These are phyloP conservation scores for Cydia fagiglandana DNA, from an alignment of 1,140 invertebrate species.

Conservation along the genomic window DNA sequence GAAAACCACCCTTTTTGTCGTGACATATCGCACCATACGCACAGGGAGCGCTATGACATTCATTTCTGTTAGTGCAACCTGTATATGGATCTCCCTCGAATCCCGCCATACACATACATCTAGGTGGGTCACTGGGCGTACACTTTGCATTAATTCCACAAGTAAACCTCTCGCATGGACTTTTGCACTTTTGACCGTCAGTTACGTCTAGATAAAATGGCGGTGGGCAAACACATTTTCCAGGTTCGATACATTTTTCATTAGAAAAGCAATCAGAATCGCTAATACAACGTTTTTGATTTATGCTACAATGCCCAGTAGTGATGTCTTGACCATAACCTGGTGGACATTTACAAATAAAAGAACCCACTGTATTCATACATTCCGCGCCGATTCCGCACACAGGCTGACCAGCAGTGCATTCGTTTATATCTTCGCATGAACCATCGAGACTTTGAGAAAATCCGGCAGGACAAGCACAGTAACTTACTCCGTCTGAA, in stretches of 20 bases:
- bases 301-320: slow-evolving; percentile 87
- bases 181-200: slow-evolving; percentile 92
- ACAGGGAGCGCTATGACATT: slow-evolving; percentile 88
- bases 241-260: slow-evolving; percentile 94
- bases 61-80: slow-evolving; percentile 92
- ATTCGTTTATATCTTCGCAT: slow-evolving; percentile 92
- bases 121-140: slow-evolving; percentile 92
- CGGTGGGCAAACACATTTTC: slow-evolving; percentile 92
- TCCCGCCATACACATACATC: slow-evolving; percentile 91
- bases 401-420: slow-evolving; percentile 85
- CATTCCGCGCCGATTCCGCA: slow-evolving; percentile 94
- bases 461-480: slow-evolving; percentile 91
- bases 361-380: slow-evolving; percentile 88
- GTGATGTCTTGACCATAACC: slow-evolving; percentile 83
- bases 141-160: slow-evolving; percentile 97
- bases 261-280: slow-evolving; percentile 91
- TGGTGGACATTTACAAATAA: slow-evolving; percentile 89
- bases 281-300: slow-evolving; percentile 88
- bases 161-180: slow-evolving; percentile 91
- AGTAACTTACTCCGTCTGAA: slow-evolving; percentile 93
- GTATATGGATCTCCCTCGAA: slow-evolving; percentile 90
- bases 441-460: slow-evolving; percentile 86
- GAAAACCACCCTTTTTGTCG: slow-evolving; percentile 90
- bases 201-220: slow-evolving; percentile 91
- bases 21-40: slow-evolving; percentile 92